Evolutionary conservation across 2,888 invertebrate genomes (phyloP), one percentile per base, ranked within the genome.

Genomic region (Nemoura dubitans): DNA sequence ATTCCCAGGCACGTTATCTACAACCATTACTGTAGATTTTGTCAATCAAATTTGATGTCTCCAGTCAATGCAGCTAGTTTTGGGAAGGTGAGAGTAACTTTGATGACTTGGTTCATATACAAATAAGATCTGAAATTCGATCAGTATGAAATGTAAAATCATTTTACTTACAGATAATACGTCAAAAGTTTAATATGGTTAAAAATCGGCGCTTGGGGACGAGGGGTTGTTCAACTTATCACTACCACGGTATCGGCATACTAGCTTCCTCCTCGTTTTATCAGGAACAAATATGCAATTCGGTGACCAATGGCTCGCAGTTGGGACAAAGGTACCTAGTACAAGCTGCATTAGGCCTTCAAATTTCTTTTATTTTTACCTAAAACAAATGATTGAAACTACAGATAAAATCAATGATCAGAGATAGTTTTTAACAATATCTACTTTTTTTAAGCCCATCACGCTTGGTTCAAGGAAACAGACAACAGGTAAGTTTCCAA

Each of bases 41-140:
- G 93, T 88, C 90, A 90, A 87, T 90, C 90, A 85, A 91, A 92
- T 88, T 91, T 90, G 88, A 91, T 92, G 82, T 92, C 92, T 88
- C 92, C 93, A 0, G 92, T 93, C 85, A 93, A 93, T 88, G 93
- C 93, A 0, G 93, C 93, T 29, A 92, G 92, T 88, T 93, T 93
- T 89, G 93, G 93, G 83, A 93, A 93, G 91, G 92, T 92, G 29
- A 59, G 59, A 36, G 10, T 36, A n/a, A n/a, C n/a, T n/a, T n/a
- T n/a, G n/a, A n/a, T n/a, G n/a, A n/a, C n/a, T n/a, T n/a, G n/a
- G n/a, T n/a, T n/a, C n/a, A n/a, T n/a, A n/a, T n/a, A n/a, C n/a
- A n/a, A n/a, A n/a, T n/a, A n/a, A n/a, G n/a, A n/a, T n/a, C n/a
- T n/a, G n/a, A 3, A 36, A 36, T 36, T 36, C 10, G 36, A 36